Conservation (phyloP, 2,888 invertebrate species). For the Monopis laevigella region DNA sequence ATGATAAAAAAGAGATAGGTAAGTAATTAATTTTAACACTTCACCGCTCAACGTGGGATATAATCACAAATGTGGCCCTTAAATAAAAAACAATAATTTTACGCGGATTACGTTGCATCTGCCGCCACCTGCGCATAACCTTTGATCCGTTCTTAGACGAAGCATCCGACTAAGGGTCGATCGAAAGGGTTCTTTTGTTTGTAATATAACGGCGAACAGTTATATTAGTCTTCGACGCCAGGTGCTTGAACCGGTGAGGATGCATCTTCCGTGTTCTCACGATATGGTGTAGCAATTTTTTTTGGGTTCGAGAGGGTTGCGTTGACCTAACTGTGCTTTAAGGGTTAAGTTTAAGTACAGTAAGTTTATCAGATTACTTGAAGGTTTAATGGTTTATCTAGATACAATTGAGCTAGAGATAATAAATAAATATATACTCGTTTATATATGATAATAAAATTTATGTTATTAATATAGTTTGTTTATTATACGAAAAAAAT, state of each 20-base stretch:
- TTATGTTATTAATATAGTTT: too few species aligned
- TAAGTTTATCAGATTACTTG: not conserved
- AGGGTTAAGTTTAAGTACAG: constrained; percentile 27
- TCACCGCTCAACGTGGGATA: constrained; percentile 49
- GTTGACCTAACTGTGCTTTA: constrained; percentile 13
- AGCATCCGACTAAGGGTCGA: not conserved
- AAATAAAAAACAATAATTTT: constrained; percentile 51
- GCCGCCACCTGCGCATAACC: constrained; percentile 48
- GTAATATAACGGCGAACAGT: constrained; percentile 14
- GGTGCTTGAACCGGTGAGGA: constrained; percentile 33
- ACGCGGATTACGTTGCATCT: constrained; percentile 60
- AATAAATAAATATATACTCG: too few species aligned
- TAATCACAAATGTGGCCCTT: constrained; percentile 22
- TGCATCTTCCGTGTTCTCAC: constrained; percentile 52
- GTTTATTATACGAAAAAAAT: too few species aligned
- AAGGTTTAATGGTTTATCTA: too few species aligned
- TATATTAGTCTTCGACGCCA: constrained; percentile 28
- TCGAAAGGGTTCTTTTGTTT: constrained; percentile 13
- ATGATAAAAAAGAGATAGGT: too few species aligned
- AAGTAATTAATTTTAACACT: constrained; percentile 55
- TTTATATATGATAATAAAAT: too few species aligned
- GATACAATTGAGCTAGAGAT: too few species aligned
- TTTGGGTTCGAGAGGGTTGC: constrained; percentile 15
- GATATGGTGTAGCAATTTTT: constrained; percentile 30
- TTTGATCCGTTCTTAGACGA: constrained; percentile 33